Base-by-base conservation (phyloP, 2,797 vertebrate genomes). In the Etheostoma perlongum region DNA sequence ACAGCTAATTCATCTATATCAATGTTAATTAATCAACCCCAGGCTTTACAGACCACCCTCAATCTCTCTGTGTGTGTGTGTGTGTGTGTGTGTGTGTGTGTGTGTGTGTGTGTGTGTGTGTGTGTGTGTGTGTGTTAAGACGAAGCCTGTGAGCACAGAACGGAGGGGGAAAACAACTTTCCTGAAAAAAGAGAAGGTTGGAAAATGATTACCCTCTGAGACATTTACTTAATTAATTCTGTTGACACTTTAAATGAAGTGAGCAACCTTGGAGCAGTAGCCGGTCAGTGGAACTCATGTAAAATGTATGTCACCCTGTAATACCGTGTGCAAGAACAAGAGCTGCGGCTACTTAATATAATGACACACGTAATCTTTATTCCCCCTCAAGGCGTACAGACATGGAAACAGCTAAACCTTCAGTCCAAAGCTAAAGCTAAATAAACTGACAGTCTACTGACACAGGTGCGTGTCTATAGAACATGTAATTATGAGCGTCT, bases 1-100 rank as follows among this genome's bases (percentile, higher is more conserved):
- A 86, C 85, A 85, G 88, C 90, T 92, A 93, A 95, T 94, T 94
- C 92, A 94, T 93, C 91, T 88, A 74, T 88, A 94, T 92, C 90
- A 90, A 60, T 83, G 79, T 91, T 93, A 93, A 93, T 94, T 92
- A 91, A 92, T 94, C 91, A 91, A 84, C 91, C 93, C 78, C 79
- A 81, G 91, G 91, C 84, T 91, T 86, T 84, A 84, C 74, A 79
- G 88, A 88, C 89, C 87, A 90, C 83, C 85, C 87, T 85, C 76
- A 30, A 30, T 30, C 5, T n/a, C n/a, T n/a, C 21, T 84, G 64
- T 55, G 64, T 58, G 72, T 72, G 67, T 54, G 72, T 25, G 65
- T 16, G n/a, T 15, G 58, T 25, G 49, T 40, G 57, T 74, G 42
- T 69, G 51, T 74, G 25, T 46, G 53, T 55, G 62, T 71, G 72